These are phyloP conservation scores for Pachyrhynchus sulphureomaculatus DNA, from an alignment of 1,140 invertebrate species.

Conservation along the genomic window DNA sequence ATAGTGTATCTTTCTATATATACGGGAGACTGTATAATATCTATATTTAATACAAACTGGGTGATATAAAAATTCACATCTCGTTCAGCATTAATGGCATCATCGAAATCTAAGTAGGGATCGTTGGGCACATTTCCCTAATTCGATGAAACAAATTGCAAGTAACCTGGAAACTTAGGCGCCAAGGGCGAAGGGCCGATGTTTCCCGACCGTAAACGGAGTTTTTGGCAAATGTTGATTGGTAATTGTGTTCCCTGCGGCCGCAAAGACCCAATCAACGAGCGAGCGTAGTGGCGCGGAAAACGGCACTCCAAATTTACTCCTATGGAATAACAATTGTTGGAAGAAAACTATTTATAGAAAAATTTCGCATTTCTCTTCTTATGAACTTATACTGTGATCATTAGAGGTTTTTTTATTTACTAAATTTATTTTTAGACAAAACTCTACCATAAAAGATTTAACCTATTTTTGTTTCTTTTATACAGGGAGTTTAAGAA, in stretches of 20 bases:
- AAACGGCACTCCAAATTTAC: conserved; percentile 46
- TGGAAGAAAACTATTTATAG: not conserved
- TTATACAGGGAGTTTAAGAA: too few relatives aligned
- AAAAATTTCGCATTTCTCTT: not conserved
- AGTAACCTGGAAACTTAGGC: conserved; percentile 22
- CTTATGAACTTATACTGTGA: too few relatives aligned
- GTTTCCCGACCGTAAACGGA: conserved; percentile 15
- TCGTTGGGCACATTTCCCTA: conserved; percentile 42
- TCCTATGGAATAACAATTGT: conserved; percentile 41
- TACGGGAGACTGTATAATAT: too few relatives aligned
- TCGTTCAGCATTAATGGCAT: conserved; percentile 36
- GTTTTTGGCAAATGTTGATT: conserved; percentile 45
- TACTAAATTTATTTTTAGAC: too few relatives aligned
- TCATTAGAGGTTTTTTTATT: too few relatives aligned
- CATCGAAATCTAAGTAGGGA: conserved; percentile 35
- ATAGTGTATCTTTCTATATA: too few relatives aligned
- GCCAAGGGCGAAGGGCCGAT: conserved; percentile 12
- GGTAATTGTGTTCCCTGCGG: conserved; percentile 49
- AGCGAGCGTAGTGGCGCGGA: conserved; percentile 45
- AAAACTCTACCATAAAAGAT: too few relatives aligned
- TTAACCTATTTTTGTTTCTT: too few relatives aligned
- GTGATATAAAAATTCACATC: conserved; percentile 29
- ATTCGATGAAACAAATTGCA: conserved; percentile 44
- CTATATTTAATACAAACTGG: too few relatives aligned
- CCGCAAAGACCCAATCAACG: conserved; percentile 43